phyloP scores from a whole-genome alignment of 1,140 invertebrate species.

The Argopecten irradians region DNA sequence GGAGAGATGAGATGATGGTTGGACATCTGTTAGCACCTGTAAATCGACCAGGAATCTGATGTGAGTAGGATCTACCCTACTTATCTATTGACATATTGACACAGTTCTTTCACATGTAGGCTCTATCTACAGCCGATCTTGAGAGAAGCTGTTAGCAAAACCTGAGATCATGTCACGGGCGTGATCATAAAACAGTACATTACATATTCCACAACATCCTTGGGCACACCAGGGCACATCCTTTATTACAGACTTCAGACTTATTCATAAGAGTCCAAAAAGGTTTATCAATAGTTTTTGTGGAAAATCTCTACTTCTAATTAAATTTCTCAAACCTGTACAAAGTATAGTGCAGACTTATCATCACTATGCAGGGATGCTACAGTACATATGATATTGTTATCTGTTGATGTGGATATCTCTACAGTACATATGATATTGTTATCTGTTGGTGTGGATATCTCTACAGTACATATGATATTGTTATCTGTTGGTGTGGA shows the following conservation, averaged over 20 bases:
- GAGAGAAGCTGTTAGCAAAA: neutral
- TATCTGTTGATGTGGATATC: neutral
- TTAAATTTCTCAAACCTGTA: neutral
- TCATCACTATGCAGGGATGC: neutral
- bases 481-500: neutral
- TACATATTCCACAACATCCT: neutral
- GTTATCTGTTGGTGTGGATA: neutral
- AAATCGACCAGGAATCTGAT: neutral
- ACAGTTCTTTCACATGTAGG: neutral
- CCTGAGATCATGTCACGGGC: neutral
- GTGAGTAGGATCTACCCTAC: neutral
- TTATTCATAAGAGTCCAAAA: neutral
- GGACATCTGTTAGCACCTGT: neutral
- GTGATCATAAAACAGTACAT: neutral
- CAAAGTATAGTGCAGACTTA: neutral
- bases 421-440: neutral
- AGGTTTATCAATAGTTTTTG: neutral
- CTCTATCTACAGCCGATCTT: neutral
- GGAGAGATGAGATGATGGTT: neutral
- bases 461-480: neutral
- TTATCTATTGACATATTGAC: constrained; percentile 13
- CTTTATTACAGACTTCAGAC: neutral
- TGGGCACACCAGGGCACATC: neutral
- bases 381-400: neutral
- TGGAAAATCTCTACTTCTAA: neutral